Conservation (phyloP, 2,797 vertebrate genomes). For the Anguilla anguilla region DNA sequence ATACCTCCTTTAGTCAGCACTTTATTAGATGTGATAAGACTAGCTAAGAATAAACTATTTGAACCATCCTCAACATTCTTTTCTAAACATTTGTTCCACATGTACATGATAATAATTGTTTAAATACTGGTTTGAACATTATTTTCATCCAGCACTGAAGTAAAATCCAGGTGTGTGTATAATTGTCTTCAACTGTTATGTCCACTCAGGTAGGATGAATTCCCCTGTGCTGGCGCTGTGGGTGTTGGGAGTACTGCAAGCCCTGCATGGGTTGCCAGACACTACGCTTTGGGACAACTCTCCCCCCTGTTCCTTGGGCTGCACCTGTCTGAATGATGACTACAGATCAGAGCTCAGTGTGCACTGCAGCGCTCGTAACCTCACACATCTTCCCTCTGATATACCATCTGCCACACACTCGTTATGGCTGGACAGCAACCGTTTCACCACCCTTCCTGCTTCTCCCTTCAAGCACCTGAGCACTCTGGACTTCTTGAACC, state of each 20-base stretch:
- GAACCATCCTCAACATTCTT: slow-evolving; percentile 1
- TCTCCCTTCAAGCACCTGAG: slow-evolving; percentile 82
- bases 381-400: slow-evolving; percentile 74
- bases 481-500: slow-evolving; percentile 86
- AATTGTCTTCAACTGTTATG: slow-evolving; percentile 9
- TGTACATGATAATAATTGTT: background rate
- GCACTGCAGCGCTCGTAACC: slow-evolving; percentile 88
- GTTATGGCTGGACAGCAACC: slow-evolving; percentile 90
- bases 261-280: slow-evolving; percentile 58
- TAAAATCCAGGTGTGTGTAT: background rate
- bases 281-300: slow-evolving; percentile 55
- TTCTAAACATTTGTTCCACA: background rate
- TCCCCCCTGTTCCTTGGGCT: slow-evolving; percentile 77
- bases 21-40: background rate
- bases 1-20: background rate
- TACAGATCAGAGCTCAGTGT: slow-evolving; percentile 82
- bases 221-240: slow-evolving; percentile 65
- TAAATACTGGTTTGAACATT: background rate
- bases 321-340: slow-evolving; percentile 82
- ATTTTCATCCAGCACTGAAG: background rate
- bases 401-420: slow-evolving; percentile 75
- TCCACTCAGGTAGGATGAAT: slow-evolving; percentile 68
- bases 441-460: slow-evolving; percentile 75
- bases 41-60: background rate
- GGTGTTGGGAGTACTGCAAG: slow-evolving; percentile 65